Conservation (phyloP, 92 coral and sea anemone species). For the Micromussa lordhowensis region DNA sequence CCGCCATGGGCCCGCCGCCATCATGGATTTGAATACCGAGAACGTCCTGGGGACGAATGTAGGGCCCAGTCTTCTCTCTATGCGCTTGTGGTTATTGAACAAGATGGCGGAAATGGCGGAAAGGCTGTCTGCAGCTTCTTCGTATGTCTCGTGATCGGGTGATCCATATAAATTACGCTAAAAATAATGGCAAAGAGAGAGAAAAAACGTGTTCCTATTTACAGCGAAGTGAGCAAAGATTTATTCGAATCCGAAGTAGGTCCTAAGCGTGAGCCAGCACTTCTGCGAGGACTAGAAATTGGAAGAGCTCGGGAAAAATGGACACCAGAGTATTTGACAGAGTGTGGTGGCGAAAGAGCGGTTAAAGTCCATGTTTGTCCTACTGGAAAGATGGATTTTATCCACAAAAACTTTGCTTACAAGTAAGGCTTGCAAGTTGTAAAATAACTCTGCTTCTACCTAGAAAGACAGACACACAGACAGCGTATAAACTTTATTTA, state of each 20-base stretch:
- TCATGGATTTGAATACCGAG: not conserved
- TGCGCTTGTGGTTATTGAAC: not conserved
- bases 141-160: not conserved
- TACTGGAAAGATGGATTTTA: conserved; percentile 77
- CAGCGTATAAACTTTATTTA: no score
- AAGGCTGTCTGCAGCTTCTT: no score
- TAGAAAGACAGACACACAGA: no score
- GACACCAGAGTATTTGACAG: conserved; percentile 79
- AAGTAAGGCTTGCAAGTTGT: conserved; percentile 49
- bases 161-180: not conserved
- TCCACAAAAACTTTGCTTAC: conserved; percentile 83
- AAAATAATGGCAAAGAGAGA: not conserved
- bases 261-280: conserved; percentile 69
- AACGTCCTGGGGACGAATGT: not conserved
- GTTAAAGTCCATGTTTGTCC: conserved; percentile 84
- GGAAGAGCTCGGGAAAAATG: conserved; percentile 76
- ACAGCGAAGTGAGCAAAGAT: conserved; percentile 61
- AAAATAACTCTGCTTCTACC: not conserved
- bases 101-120: conserved; percentile 7
- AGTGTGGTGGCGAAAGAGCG: conserved; percentile 60
- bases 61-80: not conserved
- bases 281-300: conserved; percentile 71
- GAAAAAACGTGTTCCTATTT: conserved; percentile 42
- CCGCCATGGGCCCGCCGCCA: no score
- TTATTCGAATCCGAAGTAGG: conserved; percentile 50